phyloP scores from a whole-genome alignment of 2,113 vertebrate genomes.

The Rhinolophus ferrumequinum region DNA sequence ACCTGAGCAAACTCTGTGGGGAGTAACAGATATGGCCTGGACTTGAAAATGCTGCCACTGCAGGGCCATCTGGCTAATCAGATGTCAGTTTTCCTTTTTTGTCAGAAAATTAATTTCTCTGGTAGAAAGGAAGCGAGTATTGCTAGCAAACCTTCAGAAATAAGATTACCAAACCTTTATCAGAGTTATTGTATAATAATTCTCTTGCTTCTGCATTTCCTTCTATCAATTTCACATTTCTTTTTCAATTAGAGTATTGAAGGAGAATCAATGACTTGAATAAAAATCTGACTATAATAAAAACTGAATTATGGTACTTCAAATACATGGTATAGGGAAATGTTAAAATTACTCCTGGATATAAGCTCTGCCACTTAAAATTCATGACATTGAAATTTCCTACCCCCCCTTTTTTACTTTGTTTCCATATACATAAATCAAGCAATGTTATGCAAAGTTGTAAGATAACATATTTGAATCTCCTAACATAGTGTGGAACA shows the following conservation, averaged over 20 bases:
- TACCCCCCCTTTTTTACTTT: background rate
- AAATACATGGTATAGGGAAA: slow-evolving; percentile 44
- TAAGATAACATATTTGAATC: background rate
- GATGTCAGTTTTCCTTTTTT: slow-evolving; percentile 63
- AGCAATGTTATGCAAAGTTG: slow-evolving; percentile 26
- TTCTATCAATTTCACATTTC: slow-evolving; percentile 39
- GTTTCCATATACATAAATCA: slow-evolving; percentile 33
- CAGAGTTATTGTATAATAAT: background rate
- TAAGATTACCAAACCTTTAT: slow-evolving; percentile 39
- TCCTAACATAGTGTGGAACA: background rate
- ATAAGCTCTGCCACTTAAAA: slow-evolving; percentile 53
- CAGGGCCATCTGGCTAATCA: slow-evolving; percentile 75
- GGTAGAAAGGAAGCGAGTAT: slow-evolving; percentile 33
- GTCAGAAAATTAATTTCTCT: slow-evolving; percentile 58
- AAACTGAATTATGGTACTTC: slow-evolving; percentile 62
- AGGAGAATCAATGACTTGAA: slow-evolving; percentile 49
- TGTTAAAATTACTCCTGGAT: slow-evolving; percentile 36
- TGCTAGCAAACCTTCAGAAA: slow-evolving; percentile 30
- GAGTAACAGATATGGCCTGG: background rate
- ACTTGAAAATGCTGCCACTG: slow-evolving; percentile 24
- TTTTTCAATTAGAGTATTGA: slow-evolving; percentile 49
- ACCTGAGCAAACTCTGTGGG: slow-evolving; percentile 33
- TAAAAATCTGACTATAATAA: slow-evolving; percentile 40
- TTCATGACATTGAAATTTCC: slow-evolving; percentile 43
- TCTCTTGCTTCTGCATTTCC: background rate